Conservation (phyloP, 2,797 vertebrate species). For the Pempheris klunzingeri region DNA sequence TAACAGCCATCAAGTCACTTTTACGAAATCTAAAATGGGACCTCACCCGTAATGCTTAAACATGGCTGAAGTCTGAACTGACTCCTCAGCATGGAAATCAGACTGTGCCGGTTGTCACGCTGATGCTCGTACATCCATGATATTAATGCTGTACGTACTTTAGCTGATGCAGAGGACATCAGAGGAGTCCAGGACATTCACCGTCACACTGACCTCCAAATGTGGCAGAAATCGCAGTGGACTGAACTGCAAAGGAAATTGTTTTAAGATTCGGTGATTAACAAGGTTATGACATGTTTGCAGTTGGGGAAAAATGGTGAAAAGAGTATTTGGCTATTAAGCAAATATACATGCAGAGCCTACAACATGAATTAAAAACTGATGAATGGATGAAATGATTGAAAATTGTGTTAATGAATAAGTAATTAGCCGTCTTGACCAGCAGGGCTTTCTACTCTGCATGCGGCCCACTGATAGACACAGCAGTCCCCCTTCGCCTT, state of each 20-base stretch:
- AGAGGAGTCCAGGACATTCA: too few relatives aligned
- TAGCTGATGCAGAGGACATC: too few relatives aligned
- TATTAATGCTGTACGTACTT: too few relatives aligned
- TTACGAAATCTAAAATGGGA: too few relatives aligned
- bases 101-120: too few relatives aligned
- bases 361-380: background rate
- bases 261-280: too few relatives aligned
- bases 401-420: background rate
- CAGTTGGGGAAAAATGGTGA: background rate
- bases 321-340: background rate
- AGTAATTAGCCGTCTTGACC: background rate
- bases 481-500: slow-evolving; percentile 25
- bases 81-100: too few relatives aligned
- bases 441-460: background rate
- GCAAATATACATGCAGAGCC: too few relatives aligned
- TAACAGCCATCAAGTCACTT: background rate
- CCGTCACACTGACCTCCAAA: too few relatives aligned
- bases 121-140: too few relatives aligned
- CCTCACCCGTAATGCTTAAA: background rate
- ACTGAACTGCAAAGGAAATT: background rate
- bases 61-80: background rate
- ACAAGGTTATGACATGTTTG: background rate
- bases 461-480: slow-evolving; percentile 30
- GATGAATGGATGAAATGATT: too few relatives aligned
- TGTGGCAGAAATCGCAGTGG: too few relatives aligned